These are phyloP conservation scores for Genyomyrus donnyi DNA, from an alignment of 2,113 vertebrate species.

Conservation along the genomic window DNA sequence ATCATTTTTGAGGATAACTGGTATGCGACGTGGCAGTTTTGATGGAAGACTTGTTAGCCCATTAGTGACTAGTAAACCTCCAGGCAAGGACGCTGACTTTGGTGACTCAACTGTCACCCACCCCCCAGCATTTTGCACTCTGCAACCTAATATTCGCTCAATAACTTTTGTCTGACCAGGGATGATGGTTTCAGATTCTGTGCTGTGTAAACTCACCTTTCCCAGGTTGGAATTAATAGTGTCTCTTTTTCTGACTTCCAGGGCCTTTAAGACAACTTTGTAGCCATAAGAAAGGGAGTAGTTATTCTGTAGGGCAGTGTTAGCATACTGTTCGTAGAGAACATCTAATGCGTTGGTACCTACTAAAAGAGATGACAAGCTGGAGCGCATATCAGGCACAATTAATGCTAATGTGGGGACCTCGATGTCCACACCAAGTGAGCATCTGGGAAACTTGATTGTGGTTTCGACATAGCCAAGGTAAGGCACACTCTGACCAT, in stretches of 20 bases:
- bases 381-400: background rate
- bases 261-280: background rate
- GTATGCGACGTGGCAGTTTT: no score
- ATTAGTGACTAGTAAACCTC: no score
- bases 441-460: conserved; percentile 5
- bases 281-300: background rate
- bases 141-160: no score
- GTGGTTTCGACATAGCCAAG: background rate
- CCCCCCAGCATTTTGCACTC: no score
- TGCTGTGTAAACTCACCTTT: no score
- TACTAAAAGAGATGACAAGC: background rate
- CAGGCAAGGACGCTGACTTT: no score
- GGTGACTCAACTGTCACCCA: no score
- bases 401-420: background rate
- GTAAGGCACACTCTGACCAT: conserved; percentile 16
- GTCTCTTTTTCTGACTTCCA: background rate
- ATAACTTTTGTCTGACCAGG: no score
- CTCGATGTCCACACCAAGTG: background rate
- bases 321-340: background rate
- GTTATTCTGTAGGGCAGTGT: background rate
- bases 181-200: no score
- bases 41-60: no score
- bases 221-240: no score
- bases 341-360: background rate
- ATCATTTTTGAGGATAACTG: no score